Evolutionary conservation across 2,797 vertebrate species (phyloP).

Genomic region (Oophaga sylvatica): DNA sequence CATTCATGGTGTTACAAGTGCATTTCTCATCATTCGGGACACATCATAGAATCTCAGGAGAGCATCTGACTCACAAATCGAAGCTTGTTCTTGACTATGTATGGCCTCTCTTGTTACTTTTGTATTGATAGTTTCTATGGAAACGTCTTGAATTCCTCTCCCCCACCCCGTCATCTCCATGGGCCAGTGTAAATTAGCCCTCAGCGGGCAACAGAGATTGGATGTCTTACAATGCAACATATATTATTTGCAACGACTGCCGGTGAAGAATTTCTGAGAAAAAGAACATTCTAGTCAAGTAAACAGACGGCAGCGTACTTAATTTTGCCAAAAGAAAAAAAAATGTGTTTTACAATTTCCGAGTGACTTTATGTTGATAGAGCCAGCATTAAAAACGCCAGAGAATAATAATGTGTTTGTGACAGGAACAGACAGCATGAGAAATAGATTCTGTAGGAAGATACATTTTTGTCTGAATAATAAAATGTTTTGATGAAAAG

Average conservation of each 20-base stretch:
- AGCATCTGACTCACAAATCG: slow-evolving; percentile 47
- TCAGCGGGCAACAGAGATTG: slow-evolving; percentile 20
- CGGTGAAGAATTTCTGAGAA: background rate
- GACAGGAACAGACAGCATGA: slow-evolving; percentile 1
- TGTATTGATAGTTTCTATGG: slow-evolving; percentile 59
- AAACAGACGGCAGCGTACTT: slow-evolving; percentile 9
- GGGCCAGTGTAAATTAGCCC: slow-evolving; percentile 40
- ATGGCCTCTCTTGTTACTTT: slow-evolving; percentile 42
- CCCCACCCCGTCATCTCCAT: slow-evolving; percentile 5
- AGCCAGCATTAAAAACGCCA: background rate
- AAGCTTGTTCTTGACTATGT: slow-evolving; percentile 46
- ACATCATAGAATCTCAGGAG: slow-evolving; percentile 25
- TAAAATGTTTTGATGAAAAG: background rate
- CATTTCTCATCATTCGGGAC: slow-evolving; percentile 15
- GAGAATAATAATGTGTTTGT: slow-evolving; percentile 11
- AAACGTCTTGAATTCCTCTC: slow-evolving; percentile 48
- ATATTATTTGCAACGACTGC: slow-evolving; percentile 18
- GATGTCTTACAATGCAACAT: background rate
- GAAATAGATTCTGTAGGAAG: slow-evolving; percentile 21
- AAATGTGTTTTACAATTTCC: background rate
- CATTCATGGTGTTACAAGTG: background rate
- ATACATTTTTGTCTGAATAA: background rate
- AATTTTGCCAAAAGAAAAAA: slow-evolving; percentile 32
- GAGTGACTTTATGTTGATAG: background rate
- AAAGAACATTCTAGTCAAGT: slow-evolving; percentile 8